These are phyloP conservation scores for Leptinotarsa defecta DNA, from an alignment of 1,140 invertebrate species.

Conservation along the genomic window DNA sequence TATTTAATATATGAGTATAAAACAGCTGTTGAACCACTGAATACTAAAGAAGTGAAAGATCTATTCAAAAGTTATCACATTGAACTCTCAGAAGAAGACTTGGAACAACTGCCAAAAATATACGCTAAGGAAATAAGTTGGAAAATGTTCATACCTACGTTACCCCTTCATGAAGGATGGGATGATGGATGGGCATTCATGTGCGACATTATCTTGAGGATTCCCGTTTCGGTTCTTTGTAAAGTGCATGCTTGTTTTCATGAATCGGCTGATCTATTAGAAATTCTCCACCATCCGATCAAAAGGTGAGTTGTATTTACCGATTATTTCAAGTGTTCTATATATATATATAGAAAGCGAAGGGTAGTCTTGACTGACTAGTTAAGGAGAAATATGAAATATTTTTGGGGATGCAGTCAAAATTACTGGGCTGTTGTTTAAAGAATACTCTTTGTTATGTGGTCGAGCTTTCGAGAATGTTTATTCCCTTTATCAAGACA, in stretches of 20 bases:
- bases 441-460: too few relatives aligned
- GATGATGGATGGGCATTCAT: constrained; percentile 75
- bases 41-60: constrained; percentile 35
- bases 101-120: constrained; percentile 52
- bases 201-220: constrained; percentile 70
- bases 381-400: too few relatives aligned
- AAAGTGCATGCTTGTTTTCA: constrained; percentile 68
- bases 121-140: constrained; percentile 64
- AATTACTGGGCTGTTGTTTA: too few relatives aligned
- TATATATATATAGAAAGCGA: too few relatives aligned
- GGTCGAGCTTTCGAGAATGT: too few relatives aligned
- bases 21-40: constrained; percentile 47
- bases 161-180: constrained; percentile 67
- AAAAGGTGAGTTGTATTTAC: constrained; percentile 58
- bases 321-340: too few relatives aligned
- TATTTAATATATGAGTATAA: constrained; percentile 64
- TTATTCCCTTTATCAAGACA: too few relatives aligned
- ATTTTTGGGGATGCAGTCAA: too few relatives aligned
- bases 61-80: constrained; percentile 37
- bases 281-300: constrained; percentile 70
- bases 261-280: constrained; percentile 63
- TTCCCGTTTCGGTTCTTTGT: constrained; percentile 75
- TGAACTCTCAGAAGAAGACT: constrained; percentile 32
- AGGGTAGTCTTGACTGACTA: too few relatives aligned
- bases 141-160: constrained; percentile 76